phyloP scores from a whole-genome alignment of 2,113 vertebrate genomes.

The Cyphomyrus plagiostoma region DNA sequence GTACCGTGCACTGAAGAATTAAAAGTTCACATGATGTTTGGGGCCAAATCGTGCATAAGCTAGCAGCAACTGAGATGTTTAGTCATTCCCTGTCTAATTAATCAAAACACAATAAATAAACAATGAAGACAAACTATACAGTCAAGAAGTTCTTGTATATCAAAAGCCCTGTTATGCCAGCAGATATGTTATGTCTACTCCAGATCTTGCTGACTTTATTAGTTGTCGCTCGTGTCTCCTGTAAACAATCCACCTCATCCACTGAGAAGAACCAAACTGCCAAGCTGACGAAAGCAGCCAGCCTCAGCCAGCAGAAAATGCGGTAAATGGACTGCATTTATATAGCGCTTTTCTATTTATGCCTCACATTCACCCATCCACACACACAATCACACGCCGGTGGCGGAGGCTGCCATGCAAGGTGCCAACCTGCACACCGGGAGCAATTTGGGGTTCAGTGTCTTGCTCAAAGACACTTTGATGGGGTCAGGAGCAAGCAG shows the following conservation, averaged over 20 bases:
- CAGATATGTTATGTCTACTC: neutral
- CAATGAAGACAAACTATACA: neutral
- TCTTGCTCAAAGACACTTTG: no score
- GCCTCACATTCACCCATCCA: no score
- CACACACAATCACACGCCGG: no score
- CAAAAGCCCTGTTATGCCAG: neutral
- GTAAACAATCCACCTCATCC: neutral
- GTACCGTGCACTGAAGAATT: neutral
- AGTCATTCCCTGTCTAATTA: neutral
- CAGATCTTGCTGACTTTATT: neutral
- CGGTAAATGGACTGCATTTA: no score
- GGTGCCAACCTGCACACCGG: no score
- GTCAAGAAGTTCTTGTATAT: neutral
- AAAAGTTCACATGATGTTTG: neutral
- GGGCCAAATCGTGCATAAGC: neutral
- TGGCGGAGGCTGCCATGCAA: no score
- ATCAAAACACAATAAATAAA: neutral
- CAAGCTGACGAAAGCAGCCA: neutral
- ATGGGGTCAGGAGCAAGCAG: no score
- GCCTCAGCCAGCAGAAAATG: neutral
- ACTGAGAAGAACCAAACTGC: neutral
- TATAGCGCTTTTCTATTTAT: no score
- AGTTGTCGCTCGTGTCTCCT: neutral
- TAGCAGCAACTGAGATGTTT: neutral
- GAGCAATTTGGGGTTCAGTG: no score